Percentiles rank a stretch among this genome's conserved stretches.
Evolutionary conservation across 2,113 vertebrate species (phyloP).

Genomic region (Gnathonemus longibarbis): DNA sequence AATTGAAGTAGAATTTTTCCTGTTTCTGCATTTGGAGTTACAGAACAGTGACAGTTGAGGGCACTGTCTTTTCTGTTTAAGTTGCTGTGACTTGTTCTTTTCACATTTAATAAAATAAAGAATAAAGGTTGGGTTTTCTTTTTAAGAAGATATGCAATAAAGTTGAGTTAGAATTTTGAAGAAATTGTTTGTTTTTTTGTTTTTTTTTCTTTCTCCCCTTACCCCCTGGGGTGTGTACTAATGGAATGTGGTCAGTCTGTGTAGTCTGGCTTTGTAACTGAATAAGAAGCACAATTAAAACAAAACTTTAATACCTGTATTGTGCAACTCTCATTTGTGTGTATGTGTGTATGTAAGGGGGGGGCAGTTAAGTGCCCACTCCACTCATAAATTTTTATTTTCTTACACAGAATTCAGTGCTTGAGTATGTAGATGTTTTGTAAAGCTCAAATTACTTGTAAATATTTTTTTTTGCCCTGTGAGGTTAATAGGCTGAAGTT

Average conservation of each 20-base stretch:
- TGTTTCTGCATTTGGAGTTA: background rate
- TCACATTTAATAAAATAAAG: background rate
- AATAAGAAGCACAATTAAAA: background rate
- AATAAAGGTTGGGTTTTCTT: background rate
- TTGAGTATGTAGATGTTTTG: background rate
- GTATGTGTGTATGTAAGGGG: background rate
- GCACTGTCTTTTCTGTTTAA: background rate
- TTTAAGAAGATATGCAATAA: slow-evolving; percentile 5
- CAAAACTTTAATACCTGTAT: background rate
- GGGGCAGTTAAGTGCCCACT: background rate
- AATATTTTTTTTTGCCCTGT: background rate
- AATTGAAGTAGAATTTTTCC: background rate
- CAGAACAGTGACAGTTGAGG: background rate
- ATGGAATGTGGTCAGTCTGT: background rate
- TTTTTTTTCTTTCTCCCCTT: background rate
- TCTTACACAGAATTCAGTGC: background rate
- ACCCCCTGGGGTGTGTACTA: background rate
- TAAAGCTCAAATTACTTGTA: background rate
- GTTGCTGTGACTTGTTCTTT: background rate
- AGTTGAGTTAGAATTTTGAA: background rate
- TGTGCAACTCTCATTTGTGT: background rate
- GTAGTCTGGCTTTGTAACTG: background rate
- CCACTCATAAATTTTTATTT: background rate
- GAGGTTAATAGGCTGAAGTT: background rate
- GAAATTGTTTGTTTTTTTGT: background rate